phyloP scores from a whole-genome alignment of 2,797 vertebrate species.

The Lindbergichthys nudifrons region DNA sequence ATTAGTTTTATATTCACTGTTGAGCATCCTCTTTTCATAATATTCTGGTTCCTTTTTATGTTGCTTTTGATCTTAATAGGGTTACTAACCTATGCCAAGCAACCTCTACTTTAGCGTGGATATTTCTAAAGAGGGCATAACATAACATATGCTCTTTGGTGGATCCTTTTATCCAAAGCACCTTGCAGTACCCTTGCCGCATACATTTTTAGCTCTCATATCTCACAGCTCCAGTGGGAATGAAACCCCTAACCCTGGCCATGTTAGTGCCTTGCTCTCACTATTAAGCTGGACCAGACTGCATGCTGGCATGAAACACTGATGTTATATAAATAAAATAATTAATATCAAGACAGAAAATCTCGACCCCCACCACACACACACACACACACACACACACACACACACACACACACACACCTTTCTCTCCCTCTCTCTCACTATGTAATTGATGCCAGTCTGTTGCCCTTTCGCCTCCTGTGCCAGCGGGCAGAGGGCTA shows the following conservation, averaged over 20 bases:
- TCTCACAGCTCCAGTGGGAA: constrained; percentile 54
- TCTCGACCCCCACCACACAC: not conserved
- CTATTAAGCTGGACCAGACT: constrained; percentile 20
- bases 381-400: constrained; percentile 29
- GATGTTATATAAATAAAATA: constrained; percentile 48
- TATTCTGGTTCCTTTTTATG: not conserved
- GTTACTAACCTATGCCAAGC: constrained; percentile 8
- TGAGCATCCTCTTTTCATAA: not conserved
- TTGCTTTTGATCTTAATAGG: constrained; percentile 9
- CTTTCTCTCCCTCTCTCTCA: constrained; percentile 31
- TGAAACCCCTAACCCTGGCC: constrained; percentile 39
- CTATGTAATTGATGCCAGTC: constrained; percentile 83
- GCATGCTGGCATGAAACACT: constrained; percentile 15
- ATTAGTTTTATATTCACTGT: not conserved
- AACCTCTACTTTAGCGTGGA: constrained; percentile 9
- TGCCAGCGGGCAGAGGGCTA: constrained; percentile 78
- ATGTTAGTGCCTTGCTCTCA: constrained; percentile 42
- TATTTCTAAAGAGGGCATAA: constrained; percentile 32
- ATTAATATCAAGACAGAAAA: constrained; percentile 31
- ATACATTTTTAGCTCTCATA: constrained; percentile 51
- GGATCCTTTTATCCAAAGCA: constrained; percentile 38
- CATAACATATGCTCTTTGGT: constrained; percentile 28
- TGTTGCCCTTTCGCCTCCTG: constrained; percentile 79
- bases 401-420: constrained; percentile 12
- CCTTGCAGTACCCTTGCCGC: constrained; percentile 36